Evolutionary conservation across 1,140 invertebrate genomes (phyloP).

Genomic region (Drosophila baimaii): DNA sequence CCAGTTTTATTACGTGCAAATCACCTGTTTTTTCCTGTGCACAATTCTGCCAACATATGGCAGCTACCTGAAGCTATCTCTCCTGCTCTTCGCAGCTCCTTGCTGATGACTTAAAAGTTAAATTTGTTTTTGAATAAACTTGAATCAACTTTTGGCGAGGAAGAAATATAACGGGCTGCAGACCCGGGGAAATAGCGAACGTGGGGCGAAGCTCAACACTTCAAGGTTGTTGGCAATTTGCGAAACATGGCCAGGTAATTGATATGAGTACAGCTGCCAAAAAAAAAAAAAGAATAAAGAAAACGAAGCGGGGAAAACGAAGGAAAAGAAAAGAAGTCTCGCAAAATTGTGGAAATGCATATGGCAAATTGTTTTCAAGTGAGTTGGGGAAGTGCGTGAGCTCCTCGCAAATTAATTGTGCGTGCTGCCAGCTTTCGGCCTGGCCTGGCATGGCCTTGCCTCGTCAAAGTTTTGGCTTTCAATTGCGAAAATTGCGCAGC

Average conservation of each 20-base stretch:
- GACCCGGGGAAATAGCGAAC: not conserved
- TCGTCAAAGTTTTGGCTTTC: constrained; percentile 48
- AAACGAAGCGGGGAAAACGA: constrained; percentile 4
- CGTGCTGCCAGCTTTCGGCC: constrained; percentile 17
- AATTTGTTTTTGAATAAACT: constrained; percentile 77
- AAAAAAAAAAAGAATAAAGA: constrained; percentile 9
- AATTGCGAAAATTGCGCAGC: constrained; percentile 48
- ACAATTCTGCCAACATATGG: constrained; percentile 39
- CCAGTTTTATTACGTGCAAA: constrained; percentile 4
- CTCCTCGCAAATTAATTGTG: constrained; percentile 64
- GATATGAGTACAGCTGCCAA: constrained; percentile 56
- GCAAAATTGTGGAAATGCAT: constrained; percentile 50
- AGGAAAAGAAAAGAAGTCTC: constrained; percentile 26
- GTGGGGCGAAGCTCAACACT: constrained; percentile 43
- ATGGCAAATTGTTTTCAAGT: constrained; percentile 46
- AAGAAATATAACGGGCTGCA: constrained; percentile 33
- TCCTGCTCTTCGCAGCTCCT: constrained; percentile 27
- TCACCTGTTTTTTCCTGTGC: constrained; percentile 4
- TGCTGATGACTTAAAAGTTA: constrained; percentile 78
- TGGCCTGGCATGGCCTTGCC: constrained; percentile 17
- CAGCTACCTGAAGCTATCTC: constrained; percentile 27
- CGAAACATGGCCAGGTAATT: constrained; percentile 65
- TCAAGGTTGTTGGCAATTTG: constrained; percentile 64
- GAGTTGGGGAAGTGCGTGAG: constrained; percentile 27
- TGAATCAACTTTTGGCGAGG: constrained; percentile 70